Conservation (phyloP, 2,888 invertebrate genomes). For the Ophioninae sp. region DNA sequence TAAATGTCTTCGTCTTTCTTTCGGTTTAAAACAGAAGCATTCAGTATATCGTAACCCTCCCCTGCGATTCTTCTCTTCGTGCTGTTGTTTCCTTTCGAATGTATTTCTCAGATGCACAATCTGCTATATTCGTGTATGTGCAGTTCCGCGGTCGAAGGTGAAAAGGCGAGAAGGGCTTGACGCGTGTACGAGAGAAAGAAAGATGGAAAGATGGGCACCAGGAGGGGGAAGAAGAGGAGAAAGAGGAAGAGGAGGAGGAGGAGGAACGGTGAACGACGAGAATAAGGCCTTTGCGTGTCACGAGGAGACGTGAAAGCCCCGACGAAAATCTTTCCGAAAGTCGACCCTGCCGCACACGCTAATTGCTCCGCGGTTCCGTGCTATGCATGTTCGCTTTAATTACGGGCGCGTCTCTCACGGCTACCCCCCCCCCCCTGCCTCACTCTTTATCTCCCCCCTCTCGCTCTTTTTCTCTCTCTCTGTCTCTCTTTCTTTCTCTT, state of each 20-base stretch:
- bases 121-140: constrained; percentile 7
- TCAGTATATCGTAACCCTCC: no score
- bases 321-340: constrained; percentile 63
- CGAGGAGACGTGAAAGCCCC: constrained; percentile 57
- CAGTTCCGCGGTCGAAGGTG: constrained; percentile 18
- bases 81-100: constrained; percentile 4
- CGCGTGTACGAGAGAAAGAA: neutral
- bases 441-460: constrained; percentile 10
- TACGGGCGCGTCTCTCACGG: constrained; percentile 60
- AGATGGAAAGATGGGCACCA: neutral
- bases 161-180: constrained; percentile 12
- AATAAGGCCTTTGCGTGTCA: constrained; percentile 60
- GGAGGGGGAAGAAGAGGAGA: neutral
- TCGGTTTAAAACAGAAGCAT: no score
- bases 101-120: constrained; percentile 17
- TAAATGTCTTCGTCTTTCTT: no score
- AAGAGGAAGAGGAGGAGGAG: neutral
- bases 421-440: constrained; percentile 8
- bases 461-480: neutral
- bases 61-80: neutral
- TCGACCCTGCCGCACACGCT: constrained; percentile 61
- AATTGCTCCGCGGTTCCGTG: constrained; percentile 62
- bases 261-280: constrained; percentile 22
- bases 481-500: neutral
- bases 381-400: constrained; percentile 64